Conservation (phyloP, 2,888 invertebrate species). For the Hybos culiciformis region DNA sequence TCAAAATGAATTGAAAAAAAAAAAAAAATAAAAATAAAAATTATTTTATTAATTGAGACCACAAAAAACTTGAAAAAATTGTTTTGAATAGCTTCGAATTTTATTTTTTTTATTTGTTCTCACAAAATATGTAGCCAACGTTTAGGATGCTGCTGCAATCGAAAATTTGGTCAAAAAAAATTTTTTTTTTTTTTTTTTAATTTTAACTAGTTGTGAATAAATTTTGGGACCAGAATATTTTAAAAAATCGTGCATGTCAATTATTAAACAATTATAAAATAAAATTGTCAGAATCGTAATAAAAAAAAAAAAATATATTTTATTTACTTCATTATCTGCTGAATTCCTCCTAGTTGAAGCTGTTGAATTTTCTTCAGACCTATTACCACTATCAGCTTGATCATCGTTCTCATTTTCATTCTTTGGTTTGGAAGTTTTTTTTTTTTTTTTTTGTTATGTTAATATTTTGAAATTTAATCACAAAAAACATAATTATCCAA, state of each 20-base stretch:
- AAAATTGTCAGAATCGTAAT: not conserved
- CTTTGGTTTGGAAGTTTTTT: constrained; percentile 1
- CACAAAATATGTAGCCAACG: too few relatives aligned
- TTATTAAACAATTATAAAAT: not conserved
- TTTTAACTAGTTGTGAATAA: not conserved
- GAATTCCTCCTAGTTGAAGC: constrained; percentile 33
- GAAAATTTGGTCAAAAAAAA: not conserved
- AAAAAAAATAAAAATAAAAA: too few relatives aligned
- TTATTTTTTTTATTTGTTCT: too few relatives aligned
- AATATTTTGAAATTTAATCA: too few relatives aligned
- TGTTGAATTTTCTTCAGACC: constrained; percentile 30
- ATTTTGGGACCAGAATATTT: too few relatives aligned
- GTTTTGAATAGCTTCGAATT: too few relatives aligned
- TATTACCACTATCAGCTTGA: constrained; percentile 33
- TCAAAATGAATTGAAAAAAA: too few relatives aligned
- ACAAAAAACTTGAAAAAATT: too few relatives aligned
- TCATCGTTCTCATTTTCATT: constrained; percentile 34
- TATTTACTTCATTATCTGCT: constrained; percentile 29
- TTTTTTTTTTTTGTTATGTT: not conserved
- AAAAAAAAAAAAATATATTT: constrained; percentile 4
- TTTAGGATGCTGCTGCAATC: not conserved
- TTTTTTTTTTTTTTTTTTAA: not conserved
- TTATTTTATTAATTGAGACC: too few relatives aligned
- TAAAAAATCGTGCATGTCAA: too few relatives aligned
- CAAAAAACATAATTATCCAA: too few relatives aligned